Evolutionary conservation across 2,797 vertebrate species (phyloP), one percentile per base, ranked within the genome.

Genomic region (Octomys mimax): DNA sequence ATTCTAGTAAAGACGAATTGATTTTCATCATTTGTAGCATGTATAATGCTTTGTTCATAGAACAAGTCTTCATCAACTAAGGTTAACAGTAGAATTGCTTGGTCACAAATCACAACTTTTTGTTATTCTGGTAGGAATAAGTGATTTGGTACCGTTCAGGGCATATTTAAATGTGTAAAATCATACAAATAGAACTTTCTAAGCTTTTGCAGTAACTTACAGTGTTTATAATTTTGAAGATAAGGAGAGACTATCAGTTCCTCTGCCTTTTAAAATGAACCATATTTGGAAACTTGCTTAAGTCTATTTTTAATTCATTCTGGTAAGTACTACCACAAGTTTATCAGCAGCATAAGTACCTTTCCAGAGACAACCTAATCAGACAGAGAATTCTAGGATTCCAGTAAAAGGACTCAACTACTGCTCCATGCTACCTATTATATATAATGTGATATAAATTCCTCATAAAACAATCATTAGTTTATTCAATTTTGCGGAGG

Each of bases 21-120:
- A 33, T 86, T 73, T 87, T 95, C 89, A 97, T 89, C 61, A 31
- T 96, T 94, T 93, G 46, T 52, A 95, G 49, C 83, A 68, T 28
- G 28, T 3, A 33, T 54, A 68, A 42, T 77, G 66, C 75, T 93
- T 96, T 90, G 46, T 59, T 87, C 70, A 62, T 83, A 95, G 85
- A 94, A 81, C 4, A 42, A 36, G 70, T 75, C 24, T 70, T 82
- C 33, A 70, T 88, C 81, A 19, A 33, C 70, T 94, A 64, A 86
- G 36, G 21, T 54, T 85, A 33, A 86, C 12, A 31, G 89, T 64
- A 52, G 46, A 78, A 75, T 94, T 36, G 18, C 19, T 39, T 95
- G 68, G 10, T 49, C 28, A 11, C 22, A 61, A 87, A n/a, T 66
- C 54, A 54, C 2, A 49, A 22, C 22, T 61, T 77, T 93, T 92